Evolutionary conservation across 2,888 invertebrate genomes (phyloP), one percentile per base, ranked within the genome.

Genomic region (Pyralis farinalis): DNA sequence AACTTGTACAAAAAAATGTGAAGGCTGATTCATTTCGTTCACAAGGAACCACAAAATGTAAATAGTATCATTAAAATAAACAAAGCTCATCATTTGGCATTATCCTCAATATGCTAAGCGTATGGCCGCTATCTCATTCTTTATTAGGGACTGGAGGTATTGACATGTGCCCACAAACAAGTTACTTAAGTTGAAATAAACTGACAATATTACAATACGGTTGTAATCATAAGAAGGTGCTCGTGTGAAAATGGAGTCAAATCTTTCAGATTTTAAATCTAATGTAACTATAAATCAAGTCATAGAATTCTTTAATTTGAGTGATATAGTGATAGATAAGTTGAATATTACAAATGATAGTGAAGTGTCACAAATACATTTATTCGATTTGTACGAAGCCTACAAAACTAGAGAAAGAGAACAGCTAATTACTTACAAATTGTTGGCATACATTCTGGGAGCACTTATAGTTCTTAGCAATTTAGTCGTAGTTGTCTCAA

Each of bases 401-500:
- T 84, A 77, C 44, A 64, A 66, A 42, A 63, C 62, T 16, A 65
- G 62, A 34, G 82, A 83, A 46, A 71, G 60, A 34, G 76, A 90
- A 39, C 87, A 85, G 50, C 62, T 91, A 44, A 59, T 78, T 42
- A 58, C 89, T 22, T 92, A 91, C 55, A 90, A 87, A 60, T 74
- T 88, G 32, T 73, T 91, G 22, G 91, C 91, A 16, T 92, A 91
- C 40, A 54, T 90, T 8, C 65, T 93, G 33, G 92, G 91, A 4
- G 68, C 77, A 1, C 54, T 92, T 9, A 91, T 92, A 31, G 90
- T 92, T 37, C 49, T 91, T 12, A 78, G 91, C 43, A 93, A 93
- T 70, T 65, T 92, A 21, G 83, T 89, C 4, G 92, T 93, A n/a
- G 91, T 93, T 8, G 71, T 93, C 40, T 93, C 93, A n/a, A 92